Percentiles rank a stretch among this genome's conserved stretches.
Evolutionary conservation across 2,888 invertebrate genomes (phyloP).

Genomic region (Lymantria monacha): DNA sequence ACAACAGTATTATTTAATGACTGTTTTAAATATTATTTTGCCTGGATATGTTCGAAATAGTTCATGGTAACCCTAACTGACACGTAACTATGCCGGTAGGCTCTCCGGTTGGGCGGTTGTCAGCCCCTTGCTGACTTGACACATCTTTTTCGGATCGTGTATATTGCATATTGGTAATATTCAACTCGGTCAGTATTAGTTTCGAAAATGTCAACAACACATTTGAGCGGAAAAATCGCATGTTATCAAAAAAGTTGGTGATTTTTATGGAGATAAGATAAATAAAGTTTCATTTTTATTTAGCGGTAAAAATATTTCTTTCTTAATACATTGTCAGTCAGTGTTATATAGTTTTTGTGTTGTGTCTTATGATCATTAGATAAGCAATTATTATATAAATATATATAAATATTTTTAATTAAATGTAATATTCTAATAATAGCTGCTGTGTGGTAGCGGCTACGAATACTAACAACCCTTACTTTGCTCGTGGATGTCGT

Average conservation of each 20-base stretch:
- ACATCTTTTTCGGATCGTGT: slow-evolving; percentile 26
- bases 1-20: background rate
- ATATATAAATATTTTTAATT: too few relatives aligned
- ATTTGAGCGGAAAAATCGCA: slow-evolving; percentile 6
- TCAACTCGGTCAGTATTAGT: slow-evolving; percentile 26
- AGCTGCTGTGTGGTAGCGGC: too few relatives aligned
- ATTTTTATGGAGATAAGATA: background rate
- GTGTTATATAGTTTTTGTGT: too few relatives aligned
- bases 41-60: background rate
- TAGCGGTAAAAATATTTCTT: too few relatives aligned
- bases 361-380: too few relatives aligned
- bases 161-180: slow-evolving; percentile 32
- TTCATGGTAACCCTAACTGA: slow-evolving; percentile 2
- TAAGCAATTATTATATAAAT: too few relatives aligned
- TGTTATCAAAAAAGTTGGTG: slow-evolving; percentile 9
- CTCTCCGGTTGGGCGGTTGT: slow-evolving; percentile 19
- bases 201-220: slow-evolving; percentile 27
- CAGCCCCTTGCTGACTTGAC: slow-evolving; percentile 39
- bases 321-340: too few relatives aligned
- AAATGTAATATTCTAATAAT: too few relatives aligned
- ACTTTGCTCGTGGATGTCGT: too few relatives aligned
- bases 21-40: too few relatives aligned
- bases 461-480: too few relatives aligned
- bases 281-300: too few relatives aligned
- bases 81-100: background rate